Base-by-base conservation (phyloP, 2,113 vertebrate genomes). In the Spea multiplicata region DNA sequence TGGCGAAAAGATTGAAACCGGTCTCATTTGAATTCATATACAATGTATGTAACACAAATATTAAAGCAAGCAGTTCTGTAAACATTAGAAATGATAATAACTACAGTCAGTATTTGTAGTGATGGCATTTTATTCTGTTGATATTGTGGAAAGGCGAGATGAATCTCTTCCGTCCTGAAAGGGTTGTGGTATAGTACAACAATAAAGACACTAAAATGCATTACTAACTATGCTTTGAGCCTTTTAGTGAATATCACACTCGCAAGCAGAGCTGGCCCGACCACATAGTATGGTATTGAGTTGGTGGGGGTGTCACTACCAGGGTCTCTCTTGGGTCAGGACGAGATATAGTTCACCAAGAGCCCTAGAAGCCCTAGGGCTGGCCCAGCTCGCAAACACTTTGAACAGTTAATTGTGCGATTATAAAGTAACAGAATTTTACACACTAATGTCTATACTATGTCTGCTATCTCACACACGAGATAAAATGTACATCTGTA, bases 41-140 rank as follows among this genome's bases (percentile, higher is more conserved):
- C 86, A 88, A 91, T 86, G 90, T 93, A 89, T 93, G 91, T 93
- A 86, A 92, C 89, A 90, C 88, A 84, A 89, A 88, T 91, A 92
- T 91, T 92, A 93, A 92, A 92, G 88, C 87, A 89, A 91, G 90
- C 87, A 87, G 85, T 89, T 89, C 87, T 90, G 88, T 92, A 89
- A 90, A 90, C 88, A 86, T 80, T 88, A 30, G 85, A 88, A 85
- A 90, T 88, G 84, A 87, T 88, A 84, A 87, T 89, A 84, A 74
- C 72, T 65, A 44, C 66, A 68, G 14, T 53, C 67, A 55, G 16
- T 65, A 52, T 72, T 53, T 86, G 82, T 85, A 91, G 89, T 86
- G 87, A 86, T 88, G 87, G 89, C 80, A 82, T 87, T 89, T 87
- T 82, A 83, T 88, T 84, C 76, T 85, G 77, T 83, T 71, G 82